Evolutionary conservation across 1,140 invertebrate genomes (phyloP).

Genomic region (Diabrotica virgifera): DNA sequence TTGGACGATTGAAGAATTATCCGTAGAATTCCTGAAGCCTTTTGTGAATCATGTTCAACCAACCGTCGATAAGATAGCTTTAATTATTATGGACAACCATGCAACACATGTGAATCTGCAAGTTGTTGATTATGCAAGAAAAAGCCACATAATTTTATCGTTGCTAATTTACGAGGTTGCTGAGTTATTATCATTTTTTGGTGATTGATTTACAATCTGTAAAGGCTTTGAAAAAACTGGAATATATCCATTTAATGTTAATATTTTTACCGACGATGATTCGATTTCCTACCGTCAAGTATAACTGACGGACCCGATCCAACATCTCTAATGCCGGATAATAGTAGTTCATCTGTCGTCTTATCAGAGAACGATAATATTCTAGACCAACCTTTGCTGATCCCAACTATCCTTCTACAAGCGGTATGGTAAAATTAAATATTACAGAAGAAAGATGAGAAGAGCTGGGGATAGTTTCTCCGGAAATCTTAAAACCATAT

Average conservation of each 20-base stretch:
- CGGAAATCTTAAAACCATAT: conserved; percentile 16
- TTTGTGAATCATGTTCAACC: conserved; percentile 45
- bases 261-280: conserved; percentile 43
- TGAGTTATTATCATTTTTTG: background rate
- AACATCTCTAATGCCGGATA: background rate
- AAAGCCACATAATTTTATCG: conserved; percentile 45
- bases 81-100: conserved; percentile 48
- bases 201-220: background rate
- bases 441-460: conserved; percentile 15
- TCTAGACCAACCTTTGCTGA: background rate
- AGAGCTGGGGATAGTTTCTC: conserved; percentile 17
- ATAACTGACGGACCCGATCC: conserved; percentile 16
- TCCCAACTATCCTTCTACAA: conserved; percentile 12
- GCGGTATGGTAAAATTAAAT: conserved; percentile 12
- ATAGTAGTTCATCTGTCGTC: background rate
- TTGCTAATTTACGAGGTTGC: conserved; percentile 34
- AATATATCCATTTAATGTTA: conserved; percentile 26
- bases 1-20: conserved; percentile 42
- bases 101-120: conserved; percentile 39
- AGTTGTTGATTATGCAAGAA: conserved; percentile 24
- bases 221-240: conserved; percentile 29
- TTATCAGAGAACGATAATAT: background rate
- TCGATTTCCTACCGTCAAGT: conserved; percentile 42
- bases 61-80: conserved; percentile 32
- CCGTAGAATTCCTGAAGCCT: conserved; percentile 45